phyloP scores from a whole-genome alignment of 64 coral and sea anemone genomes.

The Stylophora pistillata region DNA sequence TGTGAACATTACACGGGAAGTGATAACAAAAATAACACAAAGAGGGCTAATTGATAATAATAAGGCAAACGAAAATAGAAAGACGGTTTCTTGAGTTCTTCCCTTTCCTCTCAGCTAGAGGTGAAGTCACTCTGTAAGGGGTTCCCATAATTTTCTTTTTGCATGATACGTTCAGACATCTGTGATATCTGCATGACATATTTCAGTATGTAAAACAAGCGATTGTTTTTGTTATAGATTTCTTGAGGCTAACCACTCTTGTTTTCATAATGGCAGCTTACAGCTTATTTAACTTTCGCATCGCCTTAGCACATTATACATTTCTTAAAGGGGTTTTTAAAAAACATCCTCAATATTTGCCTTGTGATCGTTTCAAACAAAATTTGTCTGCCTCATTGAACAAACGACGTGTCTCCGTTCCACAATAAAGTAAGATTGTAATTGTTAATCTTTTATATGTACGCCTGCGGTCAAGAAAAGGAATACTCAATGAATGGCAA shows the following conservation, averaged over 20 bases:
- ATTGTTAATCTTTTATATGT: not conserved
- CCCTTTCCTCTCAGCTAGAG: not conserved
- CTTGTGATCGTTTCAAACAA: not conserved
- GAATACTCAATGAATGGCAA: not conserved
- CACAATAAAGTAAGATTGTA: not conserved
- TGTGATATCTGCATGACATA: not conserved
- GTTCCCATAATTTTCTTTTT: not conserved
- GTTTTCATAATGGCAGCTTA: not conserved
- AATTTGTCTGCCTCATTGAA: not conserved
- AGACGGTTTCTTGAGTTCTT: not conserved
- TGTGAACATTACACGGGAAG: not conserved
- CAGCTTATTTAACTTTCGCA: not conserved
- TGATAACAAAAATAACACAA: slow-evolving; percentile 19
- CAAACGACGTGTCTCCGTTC: not conserved
- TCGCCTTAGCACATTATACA: not conserved
- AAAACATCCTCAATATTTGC: not conserved
- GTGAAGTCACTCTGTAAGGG: not conserved
- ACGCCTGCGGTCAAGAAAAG: not conserved
- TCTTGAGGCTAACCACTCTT: not conserved
- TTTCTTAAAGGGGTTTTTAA: not conserved
- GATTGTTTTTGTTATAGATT: not conserved
- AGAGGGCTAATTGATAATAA: not conserved
- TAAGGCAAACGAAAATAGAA: not conserved
- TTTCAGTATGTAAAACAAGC: not conserved
- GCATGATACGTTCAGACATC: not conserved